A percentile compares a stretch with the other conserved stretches of the same genome.
phyloP scores from a whole-genome alignment of 2,113 vertebrate genomes.

The Hyperopisus bebe region DNA sequence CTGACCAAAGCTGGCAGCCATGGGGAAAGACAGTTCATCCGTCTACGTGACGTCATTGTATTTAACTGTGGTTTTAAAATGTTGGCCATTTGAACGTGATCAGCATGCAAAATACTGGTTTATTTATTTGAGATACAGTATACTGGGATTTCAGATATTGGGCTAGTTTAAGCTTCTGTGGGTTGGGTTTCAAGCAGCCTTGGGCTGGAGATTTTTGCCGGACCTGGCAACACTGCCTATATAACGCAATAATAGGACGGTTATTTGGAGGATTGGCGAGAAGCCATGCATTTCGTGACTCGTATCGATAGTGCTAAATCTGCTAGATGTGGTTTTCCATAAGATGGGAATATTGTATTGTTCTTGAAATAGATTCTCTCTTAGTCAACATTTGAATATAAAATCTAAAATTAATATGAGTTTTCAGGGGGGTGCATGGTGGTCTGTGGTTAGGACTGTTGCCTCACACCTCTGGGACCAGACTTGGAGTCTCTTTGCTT shows the following conservation, averaged over 20 bases:
- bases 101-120: no score
- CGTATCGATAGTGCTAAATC: neutral
- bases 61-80: no score
- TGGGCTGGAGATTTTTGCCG: no score
- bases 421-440: neutral
- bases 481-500: neutral
- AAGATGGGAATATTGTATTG: neutral
- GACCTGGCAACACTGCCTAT: no score
- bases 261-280: neutral
- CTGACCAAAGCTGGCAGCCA: no score
- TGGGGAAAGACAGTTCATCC: no score
- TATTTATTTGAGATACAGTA: no score
- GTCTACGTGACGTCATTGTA: no score
- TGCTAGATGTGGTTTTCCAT: neutral
- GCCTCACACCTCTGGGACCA: neutral
- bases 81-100: no score
- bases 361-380: neutral
- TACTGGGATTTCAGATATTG: no score
- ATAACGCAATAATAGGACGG: neutral
- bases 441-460: neutral
- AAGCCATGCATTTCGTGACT: neutral
- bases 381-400: neutral
- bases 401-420: neutral
- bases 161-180: no score
- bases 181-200: no score